Base-by-base conservation (phyloP, 2,888 invertebrate species). In the Cantharis rufa region DNA sequence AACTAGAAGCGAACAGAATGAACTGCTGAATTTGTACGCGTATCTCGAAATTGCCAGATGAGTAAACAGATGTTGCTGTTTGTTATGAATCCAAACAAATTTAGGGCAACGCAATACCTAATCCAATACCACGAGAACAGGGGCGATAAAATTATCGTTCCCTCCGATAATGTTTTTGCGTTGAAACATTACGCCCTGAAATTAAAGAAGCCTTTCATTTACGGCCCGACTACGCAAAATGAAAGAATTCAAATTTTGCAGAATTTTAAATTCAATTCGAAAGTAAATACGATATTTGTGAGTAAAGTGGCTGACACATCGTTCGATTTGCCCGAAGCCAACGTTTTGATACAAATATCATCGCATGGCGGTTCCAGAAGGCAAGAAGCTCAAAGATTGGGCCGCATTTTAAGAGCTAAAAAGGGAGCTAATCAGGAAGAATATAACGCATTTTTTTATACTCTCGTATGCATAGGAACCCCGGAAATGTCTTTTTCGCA, bases 251-350 rank as follows among this genome's bases (percentile, higher is more conserved):
- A 98, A 88, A 99, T 99, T 84, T 90, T 99, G 78, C 98, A 99
- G 89, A 99, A 99, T 88, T 99, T 99, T 89, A 98, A 99, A 88
- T 97, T 96, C 86, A 99, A 99, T 87, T 97, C 96, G 0, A 98
- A 98, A 92, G 98, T 90, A 79, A 99, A 98, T 88, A 99, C 99
- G 1, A 99, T 99, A 85, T 99, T 99, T 88, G 99, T 99, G 76
- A 98, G 98, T 83, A 99, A 99, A 92, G 98, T 99, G 9, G 99
- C 99, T 1, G 99, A 99, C 86, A 99, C 99, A 0, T 99, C 98
- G 74, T 99, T 99, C 88, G 99, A 99, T 92, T 91, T 99, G 85
- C 99, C 99, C 0, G 99, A 99, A 89, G 99, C 99, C 0, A 99
- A 99, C 88, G 99, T 99, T 0, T 90, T 99, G 28, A 97, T 99